These are phyloP conservation scores for Pterostichus niger DNA, from an alignment of 2,888 invertebrate genomes.

Conservation along the genomic window DNA sequence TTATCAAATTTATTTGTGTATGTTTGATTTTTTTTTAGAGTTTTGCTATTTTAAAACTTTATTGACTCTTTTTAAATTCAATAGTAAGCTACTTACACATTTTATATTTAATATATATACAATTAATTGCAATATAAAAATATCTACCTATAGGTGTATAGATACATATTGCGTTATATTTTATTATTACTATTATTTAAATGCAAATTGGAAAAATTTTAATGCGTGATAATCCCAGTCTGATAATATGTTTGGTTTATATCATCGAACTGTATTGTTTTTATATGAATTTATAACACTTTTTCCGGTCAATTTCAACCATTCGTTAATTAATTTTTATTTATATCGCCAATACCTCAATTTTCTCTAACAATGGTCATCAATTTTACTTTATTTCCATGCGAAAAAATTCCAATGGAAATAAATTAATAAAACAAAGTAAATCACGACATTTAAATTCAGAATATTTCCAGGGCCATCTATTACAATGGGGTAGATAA, in stretches of 20 bases:
- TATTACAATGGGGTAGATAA: conserved; percentile 57
- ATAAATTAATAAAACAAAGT: conserved; percentile 62
- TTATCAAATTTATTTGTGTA: too few species aligned
- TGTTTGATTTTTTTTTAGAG: too few species aligned
- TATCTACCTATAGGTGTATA: too few species aligned
- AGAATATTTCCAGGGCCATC: conserved; percentile 51
- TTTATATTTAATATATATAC: too few species aligned
- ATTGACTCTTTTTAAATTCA: too few species aligned
- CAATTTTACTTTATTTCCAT: conserved; percentile 36
- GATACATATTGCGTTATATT: neutral
- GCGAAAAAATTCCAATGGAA: conserved; percentile 33
- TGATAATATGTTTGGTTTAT: conserved; percentile 22
- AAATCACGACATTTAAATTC: conserved; percentile 62
- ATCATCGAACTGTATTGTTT: neutral
- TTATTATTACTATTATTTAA: neutral
- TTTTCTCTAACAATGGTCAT: conserved; percentile 40
- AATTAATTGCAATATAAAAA: too few species aligned
- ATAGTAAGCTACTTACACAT: too few species aligned
- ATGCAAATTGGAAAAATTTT: conserved; percentile 2
- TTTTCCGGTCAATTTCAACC: conserved; percentile 8
- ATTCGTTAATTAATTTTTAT: conserved; percentile 44
- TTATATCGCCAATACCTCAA: conserved; percentile 1
- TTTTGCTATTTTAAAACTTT: too few species aligned
- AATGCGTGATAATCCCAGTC: neutral
- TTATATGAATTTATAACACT: neutral